These are phyloP conservation scores for Pollenia griseotomentosa DNA, from an alignment of 2,888 invertebrate species.

Conservation along the genomic window DNA sequence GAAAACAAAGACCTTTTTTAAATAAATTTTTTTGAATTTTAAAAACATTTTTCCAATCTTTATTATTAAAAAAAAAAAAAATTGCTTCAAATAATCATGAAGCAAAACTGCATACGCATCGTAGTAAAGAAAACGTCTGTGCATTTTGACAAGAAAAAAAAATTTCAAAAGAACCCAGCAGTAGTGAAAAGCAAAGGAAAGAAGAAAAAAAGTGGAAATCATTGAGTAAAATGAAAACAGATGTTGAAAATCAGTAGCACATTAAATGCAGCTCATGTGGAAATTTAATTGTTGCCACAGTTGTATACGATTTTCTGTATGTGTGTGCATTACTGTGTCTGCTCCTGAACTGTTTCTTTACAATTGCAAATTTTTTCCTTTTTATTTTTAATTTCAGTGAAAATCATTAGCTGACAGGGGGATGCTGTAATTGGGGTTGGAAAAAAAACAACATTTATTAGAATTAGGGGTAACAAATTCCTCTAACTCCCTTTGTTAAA, in stretches of 20 bases:
- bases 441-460: neutral
- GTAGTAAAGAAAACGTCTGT: slow-evolving; percentile 9
- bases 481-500: slow-evolving; percentile 31
- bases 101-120: slow-evolving; percentile 27
- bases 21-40: too few species aligned
- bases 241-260: slow-evolving; percentile 83
- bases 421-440: slow-evolving; percentile 54
- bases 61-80: neutral
- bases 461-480: slow-evolving; percentile 56
- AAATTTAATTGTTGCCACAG: slow-evolving; percentile 80
- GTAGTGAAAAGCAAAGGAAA: neutral
- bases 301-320: slow-evolving; percentile 50
- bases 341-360: slow-evolving; percentile 44
- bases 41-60: too few species aligned
- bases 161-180: slow-evolving; percentile 25
- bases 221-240: slow-evolving; percentile 81
- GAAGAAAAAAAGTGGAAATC: slow-evolving; percentile 33
- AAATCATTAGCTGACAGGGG: slow-evolving; percentile 48
- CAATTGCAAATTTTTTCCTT: slow-evolving; percentile 42
- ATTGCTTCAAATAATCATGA: neutral
- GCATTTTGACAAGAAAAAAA: slow-evolving; percentile 34
- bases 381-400: slow-evolving; percentile 7
- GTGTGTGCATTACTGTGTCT: neutral
- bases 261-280: slow-evolving; percentile 82
- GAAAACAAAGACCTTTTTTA: too few species aligned